Percentiles rank a stretch among this genome's conserved stretches.
phyloP scores from a whole-genome alignment of 2,797 vertebrate species.

The Neosilurus mollespiculum region DNA sequence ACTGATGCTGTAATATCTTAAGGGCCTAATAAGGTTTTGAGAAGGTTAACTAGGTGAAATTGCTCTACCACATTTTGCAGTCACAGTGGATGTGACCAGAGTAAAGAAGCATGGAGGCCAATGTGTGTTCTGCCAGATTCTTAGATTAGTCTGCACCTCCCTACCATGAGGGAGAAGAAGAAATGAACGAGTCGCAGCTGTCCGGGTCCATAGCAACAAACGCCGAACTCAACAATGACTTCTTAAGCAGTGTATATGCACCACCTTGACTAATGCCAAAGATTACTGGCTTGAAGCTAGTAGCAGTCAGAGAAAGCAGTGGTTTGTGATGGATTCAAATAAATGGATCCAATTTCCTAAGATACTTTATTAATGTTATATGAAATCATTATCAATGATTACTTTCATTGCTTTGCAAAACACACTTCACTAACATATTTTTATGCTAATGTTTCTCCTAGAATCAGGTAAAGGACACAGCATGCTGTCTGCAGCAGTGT shows the following conservation, averaged over 20 bases:
- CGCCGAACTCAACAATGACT: constrained; percentile 17
- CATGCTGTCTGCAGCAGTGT: background rate
- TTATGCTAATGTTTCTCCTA: constrained; percentile 15
- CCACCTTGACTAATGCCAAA: constrained; percentile 23
- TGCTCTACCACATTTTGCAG: constrained; percentile 50
- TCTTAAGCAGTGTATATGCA: background rate
- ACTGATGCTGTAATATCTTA: constrained; percentile 36
- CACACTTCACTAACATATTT: background rate
- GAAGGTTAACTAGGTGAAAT: constrained; percentile 47
- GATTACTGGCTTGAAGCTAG: background rate
- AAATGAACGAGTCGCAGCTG: constrained; percentile 44
- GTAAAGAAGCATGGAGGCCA: constrained; percentile 54
- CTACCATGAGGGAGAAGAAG: constrained; percentile 46
- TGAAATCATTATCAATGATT: background rate
- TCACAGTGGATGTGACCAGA: constrained; percentile 44
- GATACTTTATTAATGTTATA: background rate
- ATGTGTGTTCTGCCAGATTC: constrained; percentile 62
- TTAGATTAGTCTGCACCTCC: constrained; percentile 49
- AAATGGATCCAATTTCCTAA: background rate
- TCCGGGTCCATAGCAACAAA: constrained; percentile 40
- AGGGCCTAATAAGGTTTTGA: constrained; percentile 34
- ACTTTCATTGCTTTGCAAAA: background rate
- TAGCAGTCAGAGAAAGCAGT: background rate
- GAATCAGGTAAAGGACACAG: constrained; percentile 35
- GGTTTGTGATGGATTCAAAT: background rate